Conservation (phyloP, 2,797 vertebrate species). For the Danio tinwini region DNA sequence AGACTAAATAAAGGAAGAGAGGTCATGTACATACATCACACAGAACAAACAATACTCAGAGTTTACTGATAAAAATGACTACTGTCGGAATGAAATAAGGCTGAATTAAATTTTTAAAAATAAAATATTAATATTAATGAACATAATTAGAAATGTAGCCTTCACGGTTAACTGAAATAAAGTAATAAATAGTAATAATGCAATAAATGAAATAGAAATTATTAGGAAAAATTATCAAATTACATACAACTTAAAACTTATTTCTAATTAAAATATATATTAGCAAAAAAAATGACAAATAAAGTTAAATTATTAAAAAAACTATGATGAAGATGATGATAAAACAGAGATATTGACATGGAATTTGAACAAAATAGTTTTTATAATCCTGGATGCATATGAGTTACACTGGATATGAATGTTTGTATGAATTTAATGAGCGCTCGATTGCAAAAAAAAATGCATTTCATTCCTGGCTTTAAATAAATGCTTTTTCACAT, state of each 20-base stretch:
- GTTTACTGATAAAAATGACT: not conserved
- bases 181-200: not conserved
- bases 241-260: not conserved
- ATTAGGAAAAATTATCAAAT: not conserved
- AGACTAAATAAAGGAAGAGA: not conserved
- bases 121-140: not conserved
- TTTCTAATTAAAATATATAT: not conserved
- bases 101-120: not conserved
- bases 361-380: not conserved
- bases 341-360: not conserved
- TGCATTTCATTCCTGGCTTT: not conserved
- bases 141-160: not conserved
- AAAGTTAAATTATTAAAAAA: too few relatives aligned
- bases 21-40: not conserved
- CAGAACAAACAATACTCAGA: not conserved
- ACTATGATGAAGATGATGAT: too few relatives aligned
- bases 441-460: not conserved
- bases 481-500: slow-evolving; percentile 21
- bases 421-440: not conserved
- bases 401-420: slow-evolving; percentile 1
- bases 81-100: not conserved
- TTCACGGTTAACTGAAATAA: not conserved
- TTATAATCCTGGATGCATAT: not conserved
- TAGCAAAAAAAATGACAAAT: too few relatives aligned
- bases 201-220: not conserved